These are phyloP conservation scores for Chrysolina americana DNA, from an alignment of 2,888 invertebrate genomes.

Conservation along the genomic window DNA sequence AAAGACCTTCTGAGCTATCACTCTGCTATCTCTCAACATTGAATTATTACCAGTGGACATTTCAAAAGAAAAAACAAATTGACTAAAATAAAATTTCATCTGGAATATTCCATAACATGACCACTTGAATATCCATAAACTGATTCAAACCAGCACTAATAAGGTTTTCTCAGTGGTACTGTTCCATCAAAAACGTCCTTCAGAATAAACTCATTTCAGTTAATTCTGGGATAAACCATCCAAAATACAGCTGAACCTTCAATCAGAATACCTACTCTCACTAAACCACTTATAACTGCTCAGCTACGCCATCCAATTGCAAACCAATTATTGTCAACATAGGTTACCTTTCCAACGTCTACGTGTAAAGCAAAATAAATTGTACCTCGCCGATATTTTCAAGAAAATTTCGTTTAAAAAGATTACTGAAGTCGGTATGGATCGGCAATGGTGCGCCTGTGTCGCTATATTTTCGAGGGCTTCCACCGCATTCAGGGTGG, in stretches of 20 bases:
- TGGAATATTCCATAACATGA: too few species aligned
- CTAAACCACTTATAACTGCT: conserved; percentile 21
- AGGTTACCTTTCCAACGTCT: conserved; percentile 38
- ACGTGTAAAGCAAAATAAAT: conserved; percentile 52
- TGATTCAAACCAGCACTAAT: too few species aligned
- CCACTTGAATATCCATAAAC: too few species aligned
- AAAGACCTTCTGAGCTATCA: too few species aligned
- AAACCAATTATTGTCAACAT: conserved; percentile 21
- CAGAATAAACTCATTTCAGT: neutral
- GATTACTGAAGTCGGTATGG: conserved; percentile 53
- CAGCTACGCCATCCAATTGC: conserved; percentile 6
- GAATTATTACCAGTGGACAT: too few species aligned
- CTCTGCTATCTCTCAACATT: too few species aligned
- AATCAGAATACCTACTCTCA: neutral
- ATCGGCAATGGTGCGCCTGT: conserved; percentile 58
- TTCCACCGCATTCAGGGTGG: conserved; percentile 58
- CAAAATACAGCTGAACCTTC: neutral
- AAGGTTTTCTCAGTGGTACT: too few species aligned
- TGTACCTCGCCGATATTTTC: conserved; percentile 51
- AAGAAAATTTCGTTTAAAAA: conserved; percentile 51
- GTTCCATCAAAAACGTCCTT: neutral
- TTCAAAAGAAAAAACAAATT: too few species aligned
- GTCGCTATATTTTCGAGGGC: conserved; percentile 56
- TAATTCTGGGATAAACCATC: neutral
- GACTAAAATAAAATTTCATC: too few species aligned